Percentiles rank a stretch among this genome's conserved stretches.
phyloP scores from a whole-genome alignment of 2,113 vertebrate genomes.

The Micromys minutus region DNA sequence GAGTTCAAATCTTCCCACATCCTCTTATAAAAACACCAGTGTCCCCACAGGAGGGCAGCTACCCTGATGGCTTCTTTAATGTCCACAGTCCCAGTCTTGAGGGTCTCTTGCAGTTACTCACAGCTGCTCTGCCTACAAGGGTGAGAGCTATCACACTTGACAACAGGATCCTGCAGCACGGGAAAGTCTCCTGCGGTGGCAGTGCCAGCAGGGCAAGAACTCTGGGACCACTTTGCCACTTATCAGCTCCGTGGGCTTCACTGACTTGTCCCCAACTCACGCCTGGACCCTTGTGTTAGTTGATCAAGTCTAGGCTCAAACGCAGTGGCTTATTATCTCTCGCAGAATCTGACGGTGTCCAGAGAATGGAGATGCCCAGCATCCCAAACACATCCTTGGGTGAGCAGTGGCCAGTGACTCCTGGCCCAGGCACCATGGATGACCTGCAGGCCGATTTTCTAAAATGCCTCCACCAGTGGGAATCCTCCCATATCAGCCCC shows the following conservation, averaged over 20 bases:
- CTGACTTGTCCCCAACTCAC: accelerated
- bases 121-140: background rate
- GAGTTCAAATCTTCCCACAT: background rate
- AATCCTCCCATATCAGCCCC: background rate
- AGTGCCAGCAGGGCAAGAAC: background rate
- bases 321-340: background rate
- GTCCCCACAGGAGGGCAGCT: too few species aligned
- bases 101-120: background rate
- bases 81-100: background rate
- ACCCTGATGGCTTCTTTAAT: background rate
- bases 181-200: background rate
- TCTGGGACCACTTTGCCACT: accelerated
- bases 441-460: background rate
- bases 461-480: background rate
- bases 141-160: background rate
- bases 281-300: too few species aligned
- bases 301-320: background rate
- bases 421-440: background rate
- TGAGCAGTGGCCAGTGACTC: background rate
- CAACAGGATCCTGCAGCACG: background rate
- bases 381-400: background rate
- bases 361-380: background rate
- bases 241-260: background rate
- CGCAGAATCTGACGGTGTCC: background rate
- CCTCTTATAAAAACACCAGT: background rate